Percentiles rank a stretch among this genome's conserved stretches.
Conservation (phyloP, 2,888 invertebrate species). For the Sturmia bella region DNA sequence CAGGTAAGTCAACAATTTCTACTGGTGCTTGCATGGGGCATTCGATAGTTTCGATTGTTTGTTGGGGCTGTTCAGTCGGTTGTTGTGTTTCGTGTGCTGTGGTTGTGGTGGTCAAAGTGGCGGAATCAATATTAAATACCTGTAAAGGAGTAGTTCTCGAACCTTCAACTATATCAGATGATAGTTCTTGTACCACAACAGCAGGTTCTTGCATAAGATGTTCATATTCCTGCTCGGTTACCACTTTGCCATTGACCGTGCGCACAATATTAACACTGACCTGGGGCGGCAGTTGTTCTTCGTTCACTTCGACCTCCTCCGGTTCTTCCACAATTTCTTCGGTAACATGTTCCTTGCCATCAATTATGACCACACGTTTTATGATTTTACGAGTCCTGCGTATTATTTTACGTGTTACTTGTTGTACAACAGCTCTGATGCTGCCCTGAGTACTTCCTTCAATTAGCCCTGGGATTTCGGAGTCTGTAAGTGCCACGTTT, state of each 20-base stretch:
- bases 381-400: slow-evolving; percentile 89
- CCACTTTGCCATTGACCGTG: slow-evolving; percentile 83
- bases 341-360: slow-evolving; percentile 91
- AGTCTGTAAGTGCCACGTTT: slow-evolving; percentile 80
- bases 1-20: slow-evolving; percentile 81
- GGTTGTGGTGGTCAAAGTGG: slow-evolving; percentile 73
- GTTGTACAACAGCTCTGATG: slow-evolving; percentile 90
- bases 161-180: slow-evolving; percentile 73
- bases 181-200: slow-evolving; percentile 78
- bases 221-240: slow-evolving; percentile 80
- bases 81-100: slow-evolving; percentile 69
- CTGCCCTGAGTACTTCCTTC: slow-evolving; percentile 72
- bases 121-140: slow-evolving; percentile 82
- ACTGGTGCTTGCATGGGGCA: slow-evolving; percentile 79
- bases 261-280: slow-evolving; percentile 84
- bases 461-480: slow-evolving; percentile 73
- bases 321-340: slow-evolving; percentile 94
- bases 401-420: slow-evolving; percentile 90
- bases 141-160: slow-evolving; percentile 74
- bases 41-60: slow-evolving; percentile 73
- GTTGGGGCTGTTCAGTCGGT: slow-evolving; percentile 71
- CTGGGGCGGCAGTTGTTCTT: slow-evolving; percentile 78
- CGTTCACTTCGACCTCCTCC: slow-evolving; percentile 83
- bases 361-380: slow-evolving; percentile 88
- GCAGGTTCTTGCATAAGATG: slow-evolving; percentile 77